These are phyloP conservation scores for Amblyraja radiata DNA, from an alignment of 2,797 vertebrate species.

Conservation along the genomic window DNA sequence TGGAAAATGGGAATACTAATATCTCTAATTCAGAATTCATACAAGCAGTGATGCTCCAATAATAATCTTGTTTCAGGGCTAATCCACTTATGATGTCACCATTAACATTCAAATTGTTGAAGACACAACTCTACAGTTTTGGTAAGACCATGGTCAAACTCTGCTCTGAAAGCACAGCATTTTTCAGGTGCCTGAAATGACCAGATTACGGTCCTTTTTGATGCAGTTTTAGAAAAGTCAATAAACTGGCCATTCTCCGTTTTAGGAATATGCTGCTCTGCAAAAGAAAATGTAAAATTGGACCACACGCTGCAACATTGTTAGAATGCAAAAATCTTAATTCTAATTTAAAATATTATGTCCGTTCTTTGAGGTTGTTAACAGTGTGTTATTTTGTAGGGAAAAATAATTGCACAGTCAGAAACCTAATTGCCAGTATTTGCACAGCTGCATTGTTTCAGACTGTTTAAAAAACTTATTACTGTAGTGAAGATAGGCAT, in stretches of 20 bases:
- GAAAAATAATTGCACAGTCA: not conserved
- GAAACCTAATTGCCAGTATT: not conserved
- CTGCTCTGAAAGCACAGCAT: not conserved
- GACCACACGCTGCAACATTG: not conserved
- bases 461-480: not conserved
- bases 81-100: not conserved
- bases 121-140: not conserved
- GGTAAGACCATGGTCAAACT: not conserved
- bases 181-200: not conserved
- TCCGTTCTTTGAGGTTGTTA: not conserved
- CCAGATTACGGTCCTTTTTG: not conserved
- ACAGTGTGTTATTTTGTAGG: not conserved
- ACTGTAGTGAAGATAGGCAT: not conserved
- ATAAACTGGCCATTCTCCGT: not conserved
- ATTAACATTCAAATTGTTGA: not conserved
- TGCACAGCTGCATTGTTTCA: not conserved
- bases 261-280: not conserved
- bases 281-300: conserved; percentile 1
- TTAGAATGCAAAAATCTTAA: not conserved
- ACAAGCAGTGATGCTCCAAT: not conserved
- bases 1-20: not conserved
- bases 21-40: not conserved
- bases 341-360: not conserved
- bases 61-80: not conserved
- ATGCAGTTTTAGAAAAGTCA: not conserved